Evolutionary conservation across 2,888 invertebrate species (phyloP), one percentile per base, ranked within the genome.

Genomic region (Drosophila pseudotalamancana): DNA sequence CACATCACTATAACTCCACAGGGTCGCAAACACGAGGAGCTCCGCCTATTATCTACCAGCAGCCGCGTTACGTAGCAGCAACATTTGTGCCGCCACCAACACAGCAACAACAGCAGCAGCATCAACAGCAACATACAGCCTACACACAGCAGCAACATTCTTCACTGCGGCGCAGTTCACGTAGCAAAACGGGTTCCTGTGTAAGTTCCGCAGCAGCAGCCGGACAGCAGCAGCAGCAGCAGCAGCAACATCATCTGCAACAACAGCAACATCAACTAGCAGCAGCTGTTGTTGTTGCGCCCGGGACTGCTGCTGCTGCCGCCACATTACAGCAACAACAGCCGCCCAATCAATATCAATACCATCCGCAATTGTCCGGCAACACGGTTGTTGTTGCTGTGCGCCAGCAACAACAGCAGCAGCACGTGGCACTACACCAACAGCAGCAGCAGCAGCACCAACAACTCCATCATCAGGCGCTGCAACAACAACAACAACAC

Each of bases 141-240:
- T 77, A 83, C 57, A 56, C 71, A 45, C 84, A 67, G 39, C 83
- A 75, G 39, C 84, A 79, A 32, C 78, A 89, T 68, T 88, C 89
- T 55, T 89, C 89, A 76, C 86, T 91, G 73, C 89, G 91, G 77
- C 91, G 91, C 65, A 91, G 91, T 73, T 91, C 90, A 85, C 90
- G 91, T 80, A 87, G 91, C 89, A 91, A 91, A 87, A 91, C 91
- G 91, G 91, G 91, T 90, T 91, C 91, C 89, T 91, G 91, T 85
- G 90, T 91, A 81, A 91, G 91, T 82, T 90, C 90, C 61, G 70
- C 81, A 72, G 83, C 81, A 73, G 84, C 89, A 79, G 86, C 89
- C 75, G 89, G 89, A 84, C 88, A 89, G 84, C 83, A 80, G 72
- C 74, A 84, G 72, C 73, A 79, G 57, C 74, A 78, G 50, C 78